Conservation (phyloP, 1,140 invertebrate genomes). For the Archegozetes longisetosus region DNA sequence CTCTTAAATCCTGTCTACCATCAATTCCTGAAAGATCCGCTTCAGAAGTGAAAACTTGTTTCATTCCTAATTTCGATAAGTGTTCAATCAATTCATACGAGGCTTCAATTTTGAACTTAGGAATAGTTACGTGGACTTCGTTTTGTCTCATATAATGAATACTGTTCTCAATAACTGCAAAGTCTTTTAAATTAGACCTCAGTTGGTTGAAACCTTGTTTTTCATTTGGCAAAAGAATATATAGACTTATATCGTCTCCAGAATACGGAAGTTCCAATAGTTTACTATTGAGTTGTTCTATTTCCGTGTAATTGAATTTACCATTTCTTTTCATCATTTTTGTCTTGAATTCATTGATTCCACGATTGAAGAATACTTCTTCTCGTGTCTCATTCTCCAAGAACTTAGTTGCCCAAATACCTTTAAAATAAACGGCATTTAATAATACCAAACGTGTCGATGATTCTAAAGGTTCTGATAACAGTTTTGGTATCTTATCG, state of each 20-base stretch:
- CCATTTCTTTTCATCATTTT: neutral
- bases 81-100: conserved; percentile 23
- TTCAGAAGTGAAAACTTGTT: neutral
- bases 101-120: conserved; percentile 58
- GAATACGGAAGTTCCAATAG: conserved; percentile 42
- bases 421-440: too few species aligned
- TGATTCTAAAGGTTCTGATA: conserved; percentile 37
- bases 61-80: neutral
- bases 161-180: neutral
- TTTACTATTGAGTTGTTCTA: conserved; percentile 8
- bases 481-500: conserved; percentile 48
- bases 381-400: conserved; percentile 36
- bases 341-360: neutral
- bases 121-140: conserved; percentile 45
- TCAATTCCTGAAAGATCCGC: neutral
- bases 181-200: neutral
- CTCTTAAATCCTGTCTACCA: neutral
- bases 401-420: conserved; percentile 55
- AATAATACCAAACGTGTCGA: conserved; percentile 44
- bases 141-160: neutral
- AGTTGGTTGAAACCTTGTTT: neutral
- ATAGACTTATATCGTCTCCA: conserved; percentile 27
- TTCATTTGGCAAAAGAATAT: conserved; percentile 25
- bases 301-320: neutral
- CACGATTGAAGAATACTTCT: conserved; percentile 42